Base-by-base conservation (phyloP, 2,113 vertebrate species). In the Pangasianodon gigas region DNA sequence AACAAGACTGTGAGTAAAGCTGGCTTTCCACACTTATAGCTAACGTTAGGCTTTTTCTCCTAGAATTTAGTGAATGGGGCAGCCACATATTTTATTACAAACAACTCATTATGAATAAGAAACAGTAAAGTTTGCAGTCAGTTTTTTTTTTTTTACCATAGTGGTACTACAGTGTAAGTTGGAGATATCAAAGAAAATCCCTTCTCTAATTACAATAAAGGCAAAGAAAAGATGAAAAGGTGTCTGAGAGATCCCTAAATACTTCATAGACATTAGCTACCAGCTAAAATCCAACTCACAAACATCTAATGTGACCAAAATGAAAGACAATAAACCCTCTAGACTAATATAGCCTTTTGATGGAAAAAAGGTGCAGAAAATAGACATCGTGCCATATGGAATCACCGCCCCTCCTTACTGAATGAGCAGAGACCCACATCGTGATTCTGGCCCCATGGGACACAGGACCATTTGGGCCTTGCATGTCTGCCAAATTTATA, bases 361-460 rank as follows among this genome's bases (percentile, higher is more conserved):
- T 62, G 46, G 1, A 37, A 52, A 52, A 85, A 75, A 81, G 32
- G 60, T 85, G 79, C 62, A 58, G 84, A 88, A 75, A 90, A 88
- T 65, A 90, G 69, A 84, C 58, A 56, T 29, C 26, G 86, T 87
- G 88, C 87, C 89, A 92, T 90, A 90, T 90, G 91, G 89, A 87
- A 67, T 44, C 84, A 32, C 82, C 29, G 29, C 86, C 74, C 62
- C 74, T 44, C 67, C 89, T 77, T 24, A 71, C 37, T 90, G 89
- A 92, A 85, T 79, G 87, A 92, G 81, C 91, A 90, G 83, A 87
- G 87, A 91, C 65, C 87, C 87, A 67, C 62, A 84, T 80, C 44
- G 87, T 85, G 89, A 91, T 86, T 88, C 79, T 89, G 79, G 87
- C 89, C 86, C 79, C 44, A 75, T 88, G 79, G 58, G 84, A 79